These are phyloP conservation scores for Drosophila bocqueti DNA, from an alignment of 1,140 invertebrate species.

Conservation along the genomic window DNA sequence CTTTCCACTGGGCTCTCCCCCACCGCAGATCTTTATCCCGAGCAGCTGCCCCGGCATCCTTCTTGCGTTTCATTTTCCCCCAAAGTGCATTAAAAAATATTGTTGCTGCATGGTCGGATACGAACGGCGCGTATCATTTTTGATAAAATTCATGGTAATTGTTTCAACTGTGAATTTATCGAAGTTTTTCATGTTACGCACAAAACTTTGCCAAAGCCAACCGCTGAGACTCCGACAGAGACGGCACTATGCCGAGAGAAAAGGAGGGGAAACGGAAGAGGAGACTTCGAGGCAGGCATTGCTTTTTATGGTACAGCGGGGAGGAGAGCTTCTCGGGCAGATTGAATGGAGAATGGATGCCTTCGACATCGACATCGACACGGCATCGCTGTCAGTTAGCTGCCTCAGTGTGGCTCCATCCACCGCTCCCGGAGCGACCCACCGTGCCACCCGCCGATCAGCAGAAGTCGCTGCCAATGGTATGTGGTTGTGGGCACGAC, in stretches of 20 bases:
- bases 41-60: slow-evolving; percentile 65
- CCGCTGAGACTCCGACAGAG: slow-evolving; percentile 27
- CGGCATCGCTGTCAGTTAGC: slow-evolving; percentile 56
- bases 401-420: slow-evolving; percentile 30
- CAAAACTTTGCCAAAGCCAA: slow-evolving; percentile 69
- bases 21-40: slow-evolving; percentile 66
- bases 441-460: neutral
- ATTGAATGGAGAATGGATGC: slow-evolving; percentile 51
- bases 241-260: slow-evolving; percentile 3
- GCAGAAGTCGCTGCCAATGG: slow-evolving; percentile 4
- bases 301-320: slow-evolving; percentile 54
- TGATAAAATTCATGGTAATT: slow-evolving; percentile 84
- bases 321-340: slow-evolving; percentile 26
- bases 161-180: slow-evolving; percentile 84
- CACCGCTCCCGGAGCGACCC: slow-evolving; percentile 1
- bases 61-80: slow-evolving; percentile 76
- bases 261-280: neutral
- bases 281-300: slow-evolving; percentile 36
- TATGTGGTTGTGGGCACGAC: slow-evolving; percentile 24
- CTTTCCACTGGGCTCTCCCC: slow-evolving; percentile 10
- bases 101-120: slow-evolving; percentile 83
- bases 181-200: slow-evolving; percentile 83
- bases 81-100: slow-evolving; percentile 84
- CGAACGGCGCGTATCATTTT: slow-evolving; percentile 82
- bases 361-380: slow-evolving; percentile 59